Base-by-base conservation (phyloP, 2,888 invertebrate species). In the Drosophila acutilabella region DNA sequence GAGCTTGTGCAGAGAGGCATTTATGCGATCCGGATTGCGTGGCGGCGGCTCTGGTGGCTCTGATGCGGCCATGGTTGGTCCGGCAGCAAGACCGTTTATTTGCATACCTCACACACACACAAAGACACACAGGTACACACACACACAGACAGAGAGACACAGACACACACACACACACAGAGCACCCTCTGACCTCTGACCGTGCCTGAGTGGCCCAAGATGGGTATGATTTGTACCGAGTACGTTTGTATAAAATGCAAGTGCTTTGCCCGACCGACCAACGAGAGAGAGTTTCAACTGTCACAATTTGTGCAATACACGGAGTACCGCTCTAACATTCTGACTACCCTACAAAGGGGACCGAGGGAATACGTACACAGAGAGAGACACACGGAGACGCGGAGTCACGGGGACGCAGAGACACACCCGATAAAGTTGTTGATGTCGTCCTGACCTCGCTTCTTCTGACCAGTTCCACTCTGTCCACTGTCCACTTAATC, bases 1-100 rank as follows among this genome's bases (percentile, higher is more conserved):
- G 71, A 92, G 87, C 88, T 92, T 92, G 84, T 92, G 91, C 76
- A 92, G 88, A 78, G 92, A 92, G 82, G 92, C 92, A 88, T 92
- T 92, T 89, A 92, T 92, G 81, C 92, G 92, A 88, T 92, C 92
- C 89, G 92, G 92, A 90, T 92, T 92, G 84, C 92, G 90, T 84
- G 92, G 92, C 89, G 92, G 92, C 80, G 92, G 92, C 89, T 92
- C 92, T 91, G 92, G 92, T 81, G 92, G 92, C 90, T 92, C 92
- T 74, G 92, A 91, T 78, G 92, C 92, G 85, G 92, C 92, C 92
- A 92, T 92, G 80, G 90, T 91, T 80, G 91, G 91, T 90, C 91
- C 91, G 85, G 89, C 85, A 86, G 90, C 90, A 68, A 90, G 89
- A 75, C 92, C 91, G 91, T 92, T 92, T 90, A 92, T 90, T 91